These are phyloP conservation scores for Xanthia icteritia DNA, from an alignment of 2,888 invertebrate species.

Conservation along the genomic window DNA sequence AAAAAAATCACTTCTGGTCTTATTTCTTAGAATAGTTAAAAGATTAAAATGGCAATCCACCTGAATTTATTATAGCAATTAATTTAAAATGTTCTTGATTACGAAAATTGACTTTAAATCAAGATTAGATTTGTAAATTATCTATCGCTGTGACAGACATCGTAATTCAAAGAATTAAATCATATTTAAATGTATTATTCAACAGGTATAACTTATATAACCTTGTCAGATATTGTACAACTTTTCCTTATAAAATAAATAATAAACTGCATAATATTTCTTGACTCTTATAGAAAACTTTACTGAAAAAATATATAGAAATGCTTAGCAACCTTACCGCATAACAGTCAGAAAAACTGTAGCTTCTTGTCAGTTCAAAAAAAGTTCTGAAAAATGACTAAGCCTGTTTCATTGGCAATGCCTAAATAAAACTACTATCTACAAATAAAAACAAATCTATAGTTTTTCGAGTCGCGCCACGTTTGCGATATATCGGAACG, in stretches of 20 bases:
- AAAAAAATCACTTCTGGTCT: no score
- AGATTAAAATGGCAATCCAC: slow-evolving; percentile 40
- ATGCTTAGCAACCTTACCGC: background rate
- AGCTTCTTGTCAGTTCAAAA: background rate
- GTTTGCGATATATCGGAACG: slow-evolving; percentile 76
- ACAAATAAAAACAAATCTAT: slow-evolving; percentile 72
- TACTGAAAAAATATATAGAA: background rate
- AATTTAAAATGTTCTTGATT: slow-evolving; percentile 39
- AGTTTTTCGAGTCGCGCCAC: slow-evolving; percentile 72
- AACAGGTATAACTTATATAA: slow-evolving; percentile 17
- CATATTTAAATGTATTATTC: slow-evolving; percentile 21
- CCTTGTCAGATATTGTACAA: slow-evolving; percentile 40
- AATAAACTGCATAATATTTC: slow-evolving; percentile 6
- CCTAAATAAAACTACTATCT: slow-evolving; percentile 39
- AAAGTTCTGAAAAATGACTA: background rate
- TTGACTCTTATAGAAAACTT: background rate
- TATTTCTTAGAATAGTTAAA: no score
- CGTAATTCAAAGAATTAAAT: slow-evolving; percentile 38
- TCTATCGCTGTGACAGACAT: slow-evolving; percentile 33
- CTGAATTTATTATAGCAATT: slow-evolving; percentile 38
- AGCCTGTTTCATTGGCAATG: background rate
- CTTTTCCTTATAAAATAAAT: slow-evolving; percentile 36
- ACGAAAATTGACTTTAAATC: slow-evolving; percentile 42
- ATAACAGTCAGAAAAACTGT: background rate
- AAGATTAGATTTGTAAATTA: slow-evolving; percentile 43